phyloP scores from a whole-genome alignment of 2,888 invertebrate genomes.

The Nemotelus nigrinus region DNA sequence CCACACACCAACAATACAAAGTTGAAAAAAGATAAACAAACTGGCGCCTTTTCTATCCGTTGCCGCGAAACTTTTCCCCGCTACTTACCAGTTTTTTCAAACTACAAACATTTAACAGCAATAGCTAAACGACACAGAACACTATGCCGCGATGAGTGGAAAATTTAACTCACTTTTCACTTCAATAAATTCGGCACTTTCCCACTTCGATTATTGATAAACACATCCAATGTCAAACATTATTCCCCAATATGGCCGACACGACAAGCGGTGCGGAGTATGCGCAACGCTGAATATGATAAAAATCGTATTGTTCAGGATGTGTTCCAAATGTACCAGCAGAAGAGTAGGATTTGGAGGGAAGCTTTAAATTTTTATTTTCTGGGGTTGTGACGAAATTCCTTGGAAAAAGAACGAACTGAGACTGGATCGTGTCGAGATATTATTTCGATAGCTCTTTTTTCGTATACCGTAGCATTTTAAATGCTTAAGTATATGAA shows the following conservation, averaged over 20 bases:
- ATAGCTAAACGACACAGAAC: neutral
- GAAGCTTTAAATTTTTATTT: too few relatives aligned
- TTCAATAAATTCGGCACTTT: constrained; percentile 11
- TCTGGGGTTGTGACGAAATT: too few relatives aligned
- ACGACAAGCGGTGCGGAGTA: constrained; percentile 1
- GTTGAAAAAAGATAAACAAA: constrained; percentile 43
- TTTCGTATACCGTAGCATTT: too few relatives aligned
- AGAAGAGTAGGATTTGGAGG: too few relatives aligned
- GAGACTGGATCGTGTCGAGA: too few relatives aligned
- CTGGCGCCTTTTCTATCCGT: constrained; percentile 16
- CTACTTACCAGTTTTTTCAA: constrained; percentile 19
- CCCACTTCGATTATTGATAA: constrained; percentile 52
- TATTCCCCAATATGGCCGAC: constrained; percentile 53
- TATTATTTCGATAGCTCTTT: too few relatives aligned
- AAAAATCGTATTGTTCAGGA: neutral
- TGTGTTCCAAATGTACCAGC: too few relatives aligned
- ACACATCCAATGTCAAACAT: constrained; percentile 55
- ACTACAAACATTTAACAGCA: constrained; percentile 23
- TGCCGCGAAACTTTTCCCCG: neutral
- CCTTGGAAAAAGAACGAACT: too few relatives aligned
- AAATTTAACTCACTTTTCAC: neutral
- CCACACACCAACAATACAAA: constrained; percentile 34
- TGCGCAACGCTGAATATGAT: constrained; percentile 18
- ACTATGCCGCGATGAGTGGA: neutral
- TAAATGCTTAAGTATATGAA: too few relatives aligned